Evolutionary conservation across 2,888 invertebrate genomes (phyloP).

Genomic region (Morinoia aosen): DNA sequence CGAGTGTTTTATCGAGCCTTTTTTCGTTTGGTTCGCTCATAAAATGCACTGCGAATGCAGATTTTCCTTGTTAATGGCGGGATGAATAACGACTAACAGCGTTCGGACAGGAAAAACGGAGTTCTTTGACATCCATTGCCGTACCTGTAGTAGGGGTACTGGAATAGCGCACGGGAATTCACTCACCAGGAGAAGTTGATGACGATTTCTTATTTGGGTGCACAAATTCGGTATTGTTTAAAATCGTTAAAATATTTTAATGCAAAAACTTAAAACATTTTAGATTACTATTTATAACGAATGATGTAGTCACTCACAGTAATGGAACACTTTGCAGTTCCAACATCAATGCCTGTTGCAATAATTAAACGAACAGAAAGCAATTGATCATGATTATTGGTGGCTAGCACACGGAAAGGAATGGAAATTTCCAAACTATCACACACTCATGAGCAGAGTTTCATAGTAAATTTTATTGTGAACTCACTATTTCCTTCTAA

Average conservation of each 20-base stretch:
- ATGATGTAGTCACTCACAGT: neutral
- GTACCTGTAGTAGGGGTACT: neutral
- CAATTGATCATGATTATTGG: too few relatives aligned
- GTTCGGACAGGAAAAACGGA: neutral
- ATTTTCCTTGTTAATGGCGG: slow-evolving; percentile 44
- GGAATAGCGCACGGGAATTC: neutral
- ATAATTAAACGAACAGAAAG: too few relatives aligned
- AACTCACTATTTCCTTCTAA: too few relatives aligned
- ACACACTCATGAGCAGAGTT: too few relatives aligned
- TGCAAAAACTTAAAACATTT: neutral
- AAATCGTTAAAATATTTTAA: neutral
- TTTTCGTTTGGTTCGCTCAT: slow-evolving; percentile 24
- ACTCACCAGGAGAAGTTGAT: neutral
- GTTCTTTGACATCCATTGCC: slow-evolving; percentile 26
- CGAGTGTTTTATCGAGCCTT: slow-evolving; percentile 18
- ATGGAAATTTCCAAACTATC: too few relatives aligned
- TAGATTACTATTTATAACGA: neutral
- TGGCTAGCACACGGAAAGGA: too few relatives aligned
- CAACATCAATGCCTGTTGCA: too few relatives aligned
- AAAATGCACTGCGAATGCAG: slow-evolving; percentile 36
- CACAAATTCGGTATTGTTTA: neutral
- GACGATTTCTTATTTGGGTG: neutral
- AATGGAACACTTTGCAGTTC: neutral
- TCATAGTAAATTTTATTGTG: too few relatives aligned
- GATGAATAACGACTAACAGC: slow-evolving; percentile 1